Base-by-base conservation (phyloP, 2,113 vertebrate genomes). In the Sphyrna mokarran region DNA sequence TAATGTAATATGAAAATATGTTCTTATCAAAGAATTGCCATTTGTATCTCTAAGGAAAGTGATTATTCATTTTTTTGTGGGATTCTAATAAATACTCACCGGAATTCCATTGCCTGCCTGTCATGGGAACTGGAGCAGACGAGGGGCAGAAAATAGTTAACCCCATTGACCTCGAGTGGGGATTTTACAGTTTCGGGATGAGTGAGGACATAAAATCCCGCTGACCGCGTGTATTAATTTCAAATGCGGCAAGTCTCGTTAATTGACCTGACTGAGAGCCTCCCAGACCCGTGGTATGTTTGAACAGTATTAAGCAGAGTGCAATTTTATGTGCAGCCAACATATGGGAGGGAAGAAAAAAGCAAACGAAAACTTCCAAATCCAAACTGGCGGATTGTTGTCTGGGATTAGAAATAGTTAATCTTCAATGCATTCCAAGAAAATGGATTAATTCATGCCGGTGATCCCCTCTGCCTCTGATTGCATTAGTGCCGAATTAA, bases 391-490 rank as follows among this genome's bases (percentile, higher is more conserved):
- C 54, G 68, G 94, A 70, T 95, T 48, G 69, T 72, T 95, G 68
- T 76, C 54, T 72, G 33, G 94, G 94, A 95, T 95, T 95, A 95
- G 94, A 95, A 95, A 95, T 95, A 54, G 94, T 95, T 95, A 95
- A 95, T 95, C 94, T 95, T 95, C 94, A 95, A 95, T 95, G 94
- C 94, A 95, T 95, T 95, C 94, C 94, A 95, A 95, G 94, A 95
- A 97, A 97, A 97, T 97, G 96, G 96, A 97, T 97, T 97, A 97
- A 96, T 97, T 96, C 96, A 95, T 96, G 96, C 96, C 97, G 96
- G 96, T 96, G 97, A 96, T 96, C 96, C 97, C 61, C 95, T 96
- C 96, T 96, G 96, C 96, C 95, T 96, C 97, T 95, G 94, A 95
- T 95, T 97, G 96, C 97, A 96, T 97, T 97, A 91, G 95, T 95